phyloP scores from a whole-genome alignment of 2,797 vertebrate species.

The Psittacula derbiana region DNA sequence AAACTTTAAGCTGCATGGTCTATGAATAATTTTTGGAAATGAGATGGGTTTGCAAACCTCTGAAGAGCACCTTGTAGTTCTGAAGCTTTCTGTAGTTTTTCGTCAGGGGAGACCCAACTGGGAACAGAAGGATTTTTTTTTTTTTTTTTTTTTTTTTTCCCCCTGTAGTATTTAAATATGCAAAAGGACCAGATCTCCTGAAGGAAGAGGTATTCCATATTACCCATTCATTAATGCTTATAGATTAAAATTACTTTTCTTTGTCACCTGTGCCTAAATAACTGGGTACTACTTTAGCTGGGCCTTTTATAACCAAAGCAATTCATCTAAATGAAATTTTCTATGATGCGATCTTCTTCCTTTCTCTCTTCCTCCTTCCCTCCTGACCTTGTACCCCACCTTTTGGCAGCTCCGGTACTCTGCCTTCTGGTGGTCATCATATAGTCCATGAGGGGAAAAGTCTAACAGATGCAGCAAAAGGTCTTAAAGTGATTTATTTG shows the following conservation, averaged over 20 bases:
- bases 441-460: accelerated
- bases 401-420: neutral
- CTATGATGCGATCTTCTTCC: accelerated
- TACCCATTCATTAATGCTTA: neutral
- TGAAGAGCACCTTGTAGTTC: neutral
- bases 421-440: neutral
- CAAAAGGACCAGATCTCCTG: neutral
- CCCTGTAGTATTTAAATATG: neutral
- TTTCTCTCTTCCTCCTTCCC: neutral
- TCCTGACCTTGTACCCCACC: neutral
- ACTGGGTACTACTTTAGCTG: neutral
- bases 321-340: neutral
- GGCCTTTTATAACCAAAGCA: neutral
- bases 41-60: neutral
- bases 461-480: neutral
- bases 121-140: neutral
- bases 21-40: neutral
- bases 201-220: neutral
- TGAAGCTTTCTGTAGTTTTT: neutral
- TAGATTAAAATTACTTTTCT: neutral
- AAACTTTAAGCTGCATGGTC: neutral
- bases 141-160: neutral
- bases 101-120: neutral
- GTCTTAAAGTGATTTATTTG: neutral
- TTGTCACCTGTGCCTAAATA: neutral